These are phyloP conservation scores for Cavia porcellus DNA, from an alignment of 2,113 vertebrate species.

Conservation along the genomic window DNA sequence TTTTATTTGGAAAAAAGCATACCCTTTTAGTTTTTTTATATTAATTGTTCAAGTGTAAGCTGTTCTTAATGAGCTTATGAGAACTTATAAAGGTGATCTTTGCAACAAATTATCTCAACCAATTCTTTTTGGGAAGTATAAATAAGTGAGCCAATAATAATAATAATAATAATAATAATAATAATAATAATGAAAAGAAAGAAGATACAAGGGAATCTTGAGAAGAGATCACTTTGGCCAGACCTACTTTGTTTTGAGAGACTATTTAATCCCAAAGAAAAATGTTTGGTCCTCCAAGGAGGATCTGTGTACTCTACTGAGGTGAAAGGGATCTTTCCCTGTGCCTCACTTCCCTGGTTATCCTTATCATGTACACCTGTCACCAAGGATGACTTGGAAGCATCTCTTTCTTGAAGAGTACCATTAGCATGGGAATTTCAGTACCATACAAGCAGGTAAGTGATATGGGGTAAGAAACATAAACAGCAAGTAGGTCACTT, in stretches of 20 bases:
- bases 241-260: background rate
- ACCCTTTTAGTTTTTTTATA: background rate
- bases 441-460: background rate
- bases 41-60: background rate
- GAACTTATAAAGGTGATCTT: background rate
- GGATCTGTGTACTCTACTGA: background rate
- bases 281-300: background rate
- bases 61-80: background rate
- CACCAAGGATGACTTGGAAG: background rate
- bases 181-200: background rate
- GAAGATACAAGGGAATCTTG: background rate
- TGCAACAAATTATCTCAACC: background rate
- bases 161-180: background rate
- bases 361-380: background rate
- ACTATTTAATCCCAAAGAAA: background rate
- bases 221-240: background rate
- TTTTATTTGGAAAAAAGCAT: background rate
- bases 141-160: background rate
- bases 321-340: background rate
- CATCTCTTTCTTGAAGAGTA: background rate
- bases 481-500: background rate
- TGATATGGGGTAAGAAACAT: background rate
- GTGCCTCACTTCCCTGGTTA: background rate
- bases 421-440: background rate
- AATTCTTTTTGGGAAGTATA: background rate